A percentile compares a stretch with the other conserved stretches of the same genome.
These are phyloP conservation scores for Acomys russatus DNA, from an alignment of 2,797 vertebrate genomes.

Conservation along the genomic window DNA sequence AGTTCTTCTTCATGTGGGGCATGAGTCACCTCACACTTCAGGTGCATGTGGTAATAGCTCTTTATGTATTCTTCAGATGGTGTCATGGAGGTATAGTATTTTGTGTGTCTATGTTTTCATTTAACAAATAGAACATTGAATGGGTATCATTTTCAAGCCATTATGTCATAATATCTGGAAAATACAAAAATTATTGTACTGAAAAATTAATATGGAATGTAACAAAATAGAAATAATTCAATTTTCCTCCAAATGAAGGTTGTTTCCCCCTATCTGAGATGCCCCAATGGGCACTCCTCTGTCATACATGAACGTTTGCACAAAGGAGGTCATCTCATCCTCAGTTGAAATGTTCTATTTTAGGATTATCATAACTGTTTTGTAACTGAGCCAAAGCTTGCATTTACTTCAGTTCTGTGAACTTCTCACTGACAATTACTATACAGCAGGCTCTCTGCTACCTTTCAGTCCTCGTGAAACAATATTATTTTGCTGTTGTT, in stretches of 20 bases:
- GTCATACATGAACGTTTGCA: neutral
- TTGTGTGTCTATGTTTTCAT: slow-evolving; percentile 25
- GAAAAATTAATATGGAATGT: slow-evolving; percentile 38
- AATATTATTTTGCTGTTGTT: neutral
- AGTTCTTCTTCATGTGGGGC: slow-evolving; percentile 20
- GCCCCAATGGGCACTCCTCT: neutral
- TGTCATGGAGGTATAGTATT: slow-evolving; percentile 80
- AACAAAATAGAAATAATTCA: neutral
- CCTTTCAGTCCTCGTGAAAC: neutral
- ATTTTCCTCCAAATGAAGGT: neutral
- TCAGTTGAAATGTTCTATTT: slow-evolving; percentile 3
- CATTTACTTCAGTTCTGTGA: slow-evolving; percentile 26
- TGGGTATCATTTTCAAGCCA: neutral
- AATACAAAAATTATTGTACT: neutral
- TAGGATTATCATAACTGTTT: neutral
- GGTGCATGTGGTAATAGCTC: slow-evolving; percentile 36
- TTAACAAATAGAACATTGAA: neutral
- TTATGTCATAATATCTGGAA: slow-evolving; percentile 36
- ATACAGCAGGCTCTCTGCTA: neutral
- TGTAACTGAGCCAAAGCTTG: neutral
- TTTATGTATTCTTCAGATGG: slow-evolving; percentile 73
- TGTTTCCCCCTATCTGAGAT: neutral
- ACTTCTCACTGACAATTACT: neutral
- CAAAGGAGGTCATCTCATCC: neutral
- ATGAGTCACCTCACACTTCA: slow-evolving; percentile 67